A percentile compares a stretch with the other conserved stretches of the same genome.
Conservation (phyloP, 1,140 invertebrate genomes). For the Palaemon carinicauda region DNA sequence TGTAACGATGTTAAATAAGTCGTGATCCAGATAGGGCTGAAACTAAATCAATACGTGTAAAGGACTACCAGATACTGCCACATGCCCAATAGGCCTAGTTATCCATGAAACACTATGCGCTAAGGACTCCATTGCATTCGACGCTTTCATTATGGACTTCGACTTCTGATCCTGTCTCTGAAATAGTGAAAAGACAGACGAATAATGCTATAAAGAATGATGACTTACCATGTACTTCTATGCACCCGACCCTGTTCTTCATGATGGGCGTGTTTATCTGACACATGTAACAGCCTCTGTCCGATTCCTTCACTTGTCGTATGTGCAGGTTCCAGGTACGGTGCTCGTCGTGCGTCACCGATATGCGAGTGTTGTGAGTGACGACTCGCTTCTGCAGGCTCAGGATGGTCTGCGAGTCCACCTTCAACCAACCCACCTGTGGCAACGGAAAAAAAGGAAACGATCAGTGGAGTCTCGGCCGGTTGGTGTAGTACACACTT, state of each 20-base stretch:
- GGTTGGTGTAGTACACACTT: no score
- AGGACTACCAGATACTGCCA: no score
- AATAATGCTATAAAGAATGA: no score
- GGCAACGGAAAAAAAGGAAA: background rate
- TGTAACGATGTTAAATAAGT: no score
- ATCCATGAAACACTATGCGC: no score
- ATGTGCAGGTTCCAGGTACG: constrained; percentile 87
- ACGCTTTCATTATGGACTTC: no score
- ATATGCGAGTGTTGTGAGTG: constrained; percentile 85
- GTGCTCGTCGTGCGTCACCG: constrained; percentile 81
- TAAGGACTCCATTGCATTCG: no score
- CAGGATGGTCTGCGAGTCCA: constrained; percentile 88
- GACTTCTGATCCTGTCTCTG: background rate
- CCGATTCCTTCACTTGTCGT: constrained; percentile 78
- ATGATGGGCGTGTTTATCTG: constrained; percentile 92
- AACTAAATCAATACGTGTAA: no score
- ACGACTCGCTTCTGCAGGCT: constrained; percentile 88
- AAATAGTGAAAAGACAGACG: no score
- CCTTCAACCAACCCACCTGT: constrained; percentile 87
- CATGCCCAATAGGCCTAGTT: no score
- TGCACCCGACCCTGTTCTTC: constrained; percentile 86
- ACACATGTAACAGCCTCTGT: constrained; percentile 87
- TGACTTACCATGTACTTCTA: constrained; percentile 84
- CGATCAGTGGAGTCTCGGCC: background rate
- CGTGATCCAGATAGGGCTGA: no score